These are phyloP conservation scores for Psammodynastes pulverulentus DNA, from an alignment of 2,113 vertebrate genomes.

Conservation along the genomic window DNA sequence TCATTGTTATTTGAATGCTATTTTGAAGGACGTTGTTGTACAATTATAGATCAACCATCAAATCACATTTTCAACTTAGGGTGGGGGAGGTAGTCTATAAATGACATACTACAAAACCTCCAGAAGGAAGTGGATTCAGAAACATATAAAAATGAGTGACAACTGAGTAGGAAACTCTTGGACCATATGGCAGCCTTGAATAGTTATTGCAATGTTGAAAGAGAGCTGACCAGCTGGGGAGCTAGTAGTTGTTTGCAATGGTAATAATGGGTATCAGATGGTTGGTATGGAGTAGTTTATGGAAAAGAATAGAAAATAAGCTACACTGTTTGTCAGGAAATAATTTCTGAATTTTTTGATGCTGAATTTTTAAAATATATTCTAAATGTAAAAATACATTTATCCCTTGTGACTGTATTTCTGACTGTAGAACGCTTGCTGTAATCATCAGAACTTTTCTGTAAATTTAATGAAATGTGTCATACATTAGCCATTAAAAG, in stretches of 20 bases:
- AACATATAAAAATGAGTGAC: conserved; percentile 69
- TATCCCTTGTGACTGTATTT: conserved; percentile 8
- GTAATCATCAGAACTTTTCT: background rate
- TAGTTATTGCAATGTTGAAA: conserved; percentile 64
- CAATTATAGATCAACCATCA: conserved; percentile 50
- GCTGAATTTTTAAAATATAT: background rate
- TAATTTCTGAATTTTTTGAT: conserved; percentile 59
- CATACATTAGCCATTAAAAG: background rate
- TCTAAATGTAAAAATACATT: too few relatives aligned
- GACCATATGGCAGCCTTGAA: conserved; percentile 70
- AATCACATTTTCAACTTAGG: conserved; percentile 52
- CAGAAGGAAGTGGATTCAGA: conserved; percentile 66
- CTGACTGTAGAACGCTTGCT: conserved; percentile 24
- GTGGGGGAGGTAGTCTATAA: conserved; percentile 34
- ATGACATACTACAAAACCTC: conserved; percentile 46
- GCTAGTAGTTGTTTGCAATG: conserved; percentile 69
- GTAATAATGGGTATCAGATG: conserved; percentile 72
- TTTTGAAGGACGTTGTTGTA: background rate
- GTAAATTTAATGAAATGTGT: background rate
- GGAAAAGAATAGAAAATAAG: conserved; percentile 71
- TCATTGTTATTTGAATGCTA: background rate
- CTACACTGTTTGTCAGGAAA: conserved; percentile 69
- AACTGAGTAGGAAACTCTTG: conserved; percentile 65
- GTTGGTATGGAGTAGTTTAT: conserved; percentile 69
- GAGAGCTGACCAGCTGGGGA: conserved; percentile 70